Evolutionary conservation across 2,113 vertebrate genomes (phyloP).

Genomic region (Papio anubis): DNA sequence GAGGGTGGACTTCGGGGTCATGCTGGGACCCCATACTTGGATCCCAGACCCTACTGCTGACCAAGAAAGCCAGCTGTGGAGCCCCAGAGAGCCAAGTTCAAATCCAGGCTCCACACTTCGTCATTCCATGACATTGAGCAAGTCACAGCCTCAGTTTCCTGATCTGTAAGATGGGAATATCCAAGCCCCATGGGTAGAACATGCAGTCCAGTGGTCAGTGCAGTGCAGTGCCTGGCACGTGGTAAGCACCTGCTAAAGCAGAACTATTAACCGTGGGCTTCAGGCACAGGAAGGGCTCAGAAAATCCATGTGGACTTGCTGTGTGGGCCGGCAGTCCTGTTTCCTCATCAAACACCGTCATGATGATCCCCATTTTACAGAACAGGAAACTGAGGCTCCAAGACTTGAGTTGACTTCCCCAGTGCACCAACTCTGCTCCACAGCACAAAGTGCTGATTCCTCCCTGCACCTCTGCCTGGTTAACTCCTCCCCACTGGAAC

Average conservation of each 20-base stretch:
- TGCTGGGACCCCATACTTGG: not conserved
- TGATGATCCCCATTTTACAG: not conserved
- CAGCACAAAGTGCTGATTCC: accelerated
- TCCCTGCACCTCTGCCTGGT: not conserved
- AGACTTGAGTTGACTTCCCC: not conserved
- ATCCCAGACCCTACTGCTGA: not conserved
- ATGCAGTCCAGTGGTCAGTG: accelerated
- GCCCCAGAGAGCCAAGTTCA: not conserved
- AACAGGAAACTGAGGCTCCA: not conserved
- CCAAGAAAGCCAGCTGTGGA: too few species aligned
- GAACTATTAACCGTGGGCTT: accelerated
- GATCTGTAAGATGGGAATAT: not conserved
- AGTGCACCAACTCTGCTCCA: not conserved
- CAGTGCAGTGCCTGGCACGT: not conserved
- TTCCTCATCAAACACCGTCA: not conserved
- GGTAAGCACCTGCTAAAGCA: accelerated
- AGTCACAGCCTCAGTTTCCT: not conserved
- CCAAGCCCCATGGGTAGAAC: not conserved
- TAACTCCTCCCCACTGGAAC: not conserved
- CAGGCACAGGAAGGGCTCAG: accelerated
- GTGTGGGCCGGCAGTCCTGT: accelerated
- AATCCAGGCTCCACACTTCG: not conserved
- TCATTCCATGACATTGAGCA: accelerated
- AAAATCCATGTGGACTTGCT: accelerated
- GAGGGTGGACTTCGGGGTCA: not conserved